Percentiles rank a stretch among this genome's conserved stretches.
Evolutionary conservation across 2,888 invertebrate species (phyloP).

Genomic region (Acanthosepion esculentum): DNA sequence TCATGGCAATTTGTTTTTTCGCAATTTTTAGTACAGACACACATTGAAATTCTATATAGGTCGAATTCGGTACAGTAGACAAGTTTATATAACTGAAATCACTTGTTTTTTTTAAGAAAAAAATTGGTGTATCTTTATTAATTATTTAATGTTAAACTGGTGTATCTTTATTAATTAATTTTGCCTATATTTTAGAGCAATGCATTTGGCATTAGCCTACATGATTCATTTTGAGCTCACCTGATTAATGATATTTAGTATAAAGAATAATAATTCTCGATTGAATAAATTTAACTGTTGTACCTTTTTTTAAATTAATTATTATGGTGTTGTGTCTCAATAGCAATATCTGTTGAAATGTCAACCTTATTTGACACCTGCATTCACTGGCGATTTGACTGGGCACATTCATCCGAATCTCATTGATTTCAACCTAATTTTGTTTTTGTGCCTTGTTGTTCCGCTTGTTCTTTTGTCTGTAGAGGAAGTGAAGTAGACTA

Average conservation of each 20-base stretch:
- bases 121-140: too few relatives aligned
- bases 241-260: neutral
- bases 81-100: too few relatives aligned
- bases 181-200: too few relatives aligned
- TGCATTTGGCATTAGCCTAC: too few relatives aligned
- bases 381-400: neutral
- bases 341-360: neutral
- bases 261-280: neutral
- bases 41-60: neutral
- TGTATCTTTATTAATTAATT: too few relatives aligned
- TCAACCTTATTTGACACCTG: neutral
- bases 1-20: neutral
- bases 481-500: neutral
- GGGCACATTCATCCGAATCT: neutral
- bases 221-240: too few relatives aligned
- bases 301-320: neutral
- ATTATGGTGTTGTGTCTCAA: neutral
- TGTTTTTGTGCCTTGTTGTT: neutral
- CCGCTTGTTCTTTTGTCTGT: neutral
- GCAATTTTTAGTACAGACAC: neutral
- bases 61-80: neutral
- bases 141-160: too few relatives aligned
- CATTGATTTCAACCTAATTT: neutral
- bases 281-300: neutral
- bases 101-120: too few relatives aligned